These are phyloP conservation scores for Drosophila hydei DNA, from an alignment of 1,140 invertebrate genomes.

Conservation along the genomic window DNA sequence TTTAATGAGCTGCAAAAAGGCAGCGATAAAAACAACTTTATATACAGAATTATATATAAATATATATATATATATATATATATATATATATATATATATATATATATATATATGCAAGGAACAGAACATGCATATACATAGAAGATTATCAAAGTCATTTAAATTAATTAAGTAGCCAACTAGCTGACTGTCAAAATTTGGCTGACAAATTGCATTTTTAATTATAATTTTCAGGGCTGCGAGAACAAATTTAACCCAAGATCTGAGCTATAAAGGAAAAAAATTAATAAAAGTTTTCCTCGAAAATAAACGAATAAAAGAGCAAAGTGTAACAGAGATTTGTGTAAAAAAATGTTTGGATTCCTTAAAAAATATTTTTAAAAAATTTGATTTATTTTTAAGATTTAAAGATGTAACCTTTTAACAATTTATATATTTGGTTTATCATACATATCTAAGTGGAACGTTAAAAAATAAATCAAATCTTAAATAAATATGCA, in stretches of 20 bases:
- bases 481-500: too few relatives aligned
- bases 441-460: too few relatives aligned
- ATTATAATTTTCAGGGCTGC: neutral
- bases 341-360: too few relatives aligned
- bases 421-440: too few relatives aligned
- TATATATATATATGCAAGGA: neutral
- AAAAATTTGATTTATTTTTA: too few relatives aligned
- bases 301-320: too few relatives aligned
- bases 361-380: too few relatives aligned
- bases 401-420: too few relatives aligned
- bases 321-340: too few relatives aligned
- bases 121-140: neutral
- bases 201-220: neutral
- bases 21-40: constrained; percentile 41
- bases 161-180: constrained; percentile 26
- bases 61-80: neutral
- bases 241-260: neutral
- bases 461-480: too few relatives aligned
- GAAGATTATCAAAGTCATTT: constrained; percentile 35
- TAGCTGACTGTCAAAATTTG: neutral
- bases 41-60: neutral
- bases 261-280: neutral
- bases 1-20: constrained; percentile 80
- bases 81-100: neutral
- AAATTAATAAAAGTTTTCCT: too few relatives aligned